Conservation (phyloP, 2,888 invertebrate genomes). For the Trachelus troglodyta region DNA sequence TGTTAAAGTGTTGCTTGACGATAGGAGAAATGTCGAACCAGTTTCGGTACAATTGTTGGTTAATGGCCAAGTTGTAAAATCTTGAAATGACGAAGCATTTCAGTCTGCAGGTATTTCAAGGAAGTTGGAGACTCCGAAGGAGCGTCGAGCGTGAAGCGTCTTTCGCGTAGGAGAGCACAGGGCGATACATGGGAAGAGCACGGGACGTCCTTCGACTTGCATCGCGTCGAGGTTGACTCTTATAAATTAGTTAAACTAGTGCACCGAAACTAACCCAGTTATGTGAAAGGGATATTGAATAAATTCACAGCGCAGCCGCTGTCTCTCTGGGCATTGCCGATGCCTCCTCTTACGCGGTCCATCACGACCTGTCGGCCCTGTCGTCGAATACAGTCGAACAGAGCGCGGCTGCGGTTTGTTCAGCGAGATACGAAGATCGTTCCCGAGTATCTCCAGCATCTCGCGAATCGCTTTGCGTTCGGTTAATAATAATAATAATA, state of each 20-base stretch:
- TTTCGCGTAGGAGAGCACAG: not conserved
- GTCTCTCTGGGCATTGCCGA: slow-evolving; percentile 12
- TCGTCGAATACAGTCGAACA: not conserved
- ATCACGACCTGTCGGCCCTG: slow-evolving; percentile 15
- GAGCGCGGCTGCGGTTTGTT: not conserved
- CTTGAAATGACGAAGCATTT: not conserved
- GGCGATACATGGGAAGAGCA: not conserved
- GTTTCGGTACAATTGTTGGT: not conserved
- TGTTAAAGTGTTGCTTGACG: not conserved
- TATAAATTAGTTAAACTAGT: slow-evolving; percentile 44
- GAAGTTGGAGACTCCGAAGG: not conserved
- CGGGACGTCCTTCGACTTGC: not conserved
- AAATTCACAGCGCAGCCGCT: slow-evolving; percentile 57
- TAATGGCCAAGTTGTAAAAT: not conserved
- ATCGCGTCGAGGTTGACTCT: slow-evolving; percentile 20
- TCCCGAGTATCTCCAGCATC: not conserved
- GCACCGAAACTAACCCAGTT: slow-evolving; percentile 53
- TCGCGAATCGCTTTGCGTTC: not conserved
- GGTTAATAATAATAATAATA: not conserved
- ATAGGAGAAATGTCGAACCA: not conserved
- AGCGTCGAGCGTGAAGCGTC: not conserved
- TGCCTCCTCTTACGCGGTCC: slow-evolving; percentile 19
- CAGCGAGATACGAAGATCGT: not conserved
- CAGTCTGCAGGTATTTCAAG: not conserved
- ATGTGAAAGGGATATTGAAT: slow-evolving; percentile 55